phyloP scores from a whole-genome alignment of 30 jellyfish, hydroid and myxozoan species.

The Turritopsis rubra region DNA sequence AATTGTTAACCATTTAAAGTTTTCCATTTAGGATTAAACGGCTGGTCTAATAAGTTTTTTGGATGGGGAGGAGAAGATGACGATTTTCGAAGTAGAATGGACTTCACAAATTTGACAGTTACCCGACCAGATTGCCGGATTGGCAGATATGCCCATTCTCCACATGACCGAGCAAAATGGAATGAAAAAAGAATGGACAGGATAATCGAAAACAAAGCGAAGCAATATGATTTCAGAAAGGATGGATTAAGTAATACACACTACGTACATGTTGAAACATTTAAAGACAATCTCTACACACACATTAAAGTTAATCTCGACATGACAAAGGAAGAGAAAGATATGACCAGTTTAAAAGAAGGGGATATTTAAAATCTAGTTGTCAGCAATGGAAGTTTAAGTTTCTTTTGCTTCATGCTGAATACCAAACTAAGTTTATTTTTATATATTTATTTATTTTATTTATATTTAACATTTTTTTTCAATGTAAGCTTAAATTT shows the following conservation, averaged over 20 bases:
- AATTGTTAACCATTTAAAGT: no score
- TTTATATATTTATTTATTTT: no score
- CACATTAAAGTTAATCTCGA: neutral
- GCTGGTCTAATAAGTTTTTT: slow-evolving; percentile 3
- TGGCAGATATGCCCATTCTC: slow-evolving; percentile 5
- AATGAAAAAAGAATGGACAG: slow-evolving; percentile 1
- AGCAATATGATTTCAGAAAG: neutral
- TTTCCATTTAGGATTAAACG: neutral
- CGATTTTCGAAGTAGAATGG: neutral
- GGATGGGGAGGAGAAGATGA: slow-evolving; percentile 20
- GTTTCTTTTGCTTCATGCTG: no score
- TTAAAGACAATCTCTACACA: neutral
- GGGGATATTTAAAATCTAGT: neutral
- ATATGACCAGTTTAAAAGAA: neutral
- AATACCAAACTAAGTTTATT: no score
- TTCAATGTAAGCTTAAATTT: no score
- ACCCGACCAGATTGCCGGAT: neutral
- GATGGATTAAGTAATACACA: neutral
- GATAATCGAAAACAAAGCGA: neutral
- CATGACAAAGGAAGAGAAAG: neutral
- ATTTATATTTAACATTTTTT: no score
- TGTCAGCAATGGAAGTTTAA: no score
- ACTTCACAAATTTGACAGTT: neutral
- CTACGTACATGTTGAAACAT: neutral
- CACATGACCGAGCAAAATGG: neutral